These are phyloP conservation scores for Iphiclides podalirius DNA, from an alignment of 2,888 invertebrate species.

Conservation along the genomic window DNA sequence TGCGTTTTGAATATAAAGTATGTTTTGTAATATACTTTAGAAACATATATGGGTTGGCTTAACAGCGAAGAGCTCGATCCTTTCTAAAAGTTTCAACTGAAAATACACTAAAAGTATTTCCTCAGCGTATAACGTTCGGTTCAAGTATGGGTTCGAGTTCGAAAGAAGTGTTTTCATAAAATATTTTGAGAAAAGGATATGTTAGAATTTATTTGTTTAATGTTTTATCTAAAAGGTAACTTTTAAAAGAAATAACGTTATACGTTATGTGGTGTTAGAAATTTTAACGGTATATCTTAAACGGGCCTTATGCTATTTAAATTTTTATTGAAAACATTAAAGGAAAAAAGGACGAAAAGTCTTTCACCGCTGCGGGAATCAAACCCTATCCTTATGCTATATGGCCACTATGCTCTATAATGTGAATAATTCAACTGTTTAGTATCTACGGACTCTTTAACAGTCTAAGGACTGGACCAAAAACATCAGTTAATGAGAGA, in stretches of 20 bases:
- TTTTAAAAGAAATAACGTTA: neutral
- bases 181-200: constrained; percentile 19
- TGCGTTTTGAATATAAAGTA: neutral
- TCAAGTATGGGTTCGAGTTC: constrained; percentile 22
- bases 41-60: constrained; percentile 1
- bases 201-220: constrained; percentile 9
- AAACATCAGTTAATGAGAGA: too few species aligned
- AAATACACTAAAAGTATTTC: constrained; percentile 20
- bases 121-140: constrained; percentile 13
- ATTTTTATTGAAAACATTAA: too few species aligned
- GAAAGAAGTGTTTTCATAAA: constrained; percentile 19
- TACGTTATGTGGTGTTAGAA: too few species aligned
- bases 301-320: too few species aligned
- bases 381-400: too few species aligned
- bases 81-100: constrained; percentile 14
- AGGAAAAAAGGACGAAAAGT: too few species aligned
- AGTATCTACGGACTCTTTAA: too few species aligned
- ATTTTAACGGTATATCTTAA: too few species aligned
- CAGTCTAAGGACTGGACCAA: too few species aligned
- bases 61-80: constrained; percentile 11
- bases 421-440: too few species aligned
- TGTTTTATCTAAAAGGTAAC: constrained; percentile 1
- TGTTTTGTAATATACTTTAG: neutral
- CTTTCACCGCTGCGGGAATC: too few species aligned
- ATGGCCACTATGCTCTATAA: too few species aligned